Evolutionary conservation across 2,888 invertebrate species (phyloP).

Genomic region (Vanessa cardui): DNA sequence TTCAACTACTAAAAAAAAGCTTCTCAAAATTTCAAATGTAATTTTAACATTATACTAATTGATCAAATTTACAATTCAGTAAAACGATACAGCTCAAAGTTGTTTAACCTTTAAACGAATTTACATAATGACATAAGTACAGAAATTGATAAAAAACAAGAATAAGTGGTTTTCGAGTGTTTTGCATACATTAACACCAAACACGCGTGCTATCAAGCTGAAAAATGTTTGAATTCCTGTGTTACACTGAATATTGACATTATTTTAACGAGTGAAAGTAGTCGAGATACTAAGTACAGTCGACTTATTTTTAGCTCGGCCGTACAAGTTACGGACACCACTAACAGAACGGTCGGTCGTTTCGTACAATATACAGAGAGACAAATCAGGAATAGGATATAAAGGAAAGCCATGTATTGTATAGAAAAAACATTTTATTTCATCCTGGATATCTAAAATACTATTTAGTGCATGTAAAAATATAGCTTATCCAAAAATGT

Average conservation of each 20-base stretch:
- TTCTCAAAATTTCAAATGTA: too few species aligned
- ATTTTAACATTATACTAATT: too few species aligned
- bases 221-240: neutral
- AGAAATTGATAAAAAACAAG: neutral
- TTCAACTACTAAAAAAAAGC: too few species aligned
- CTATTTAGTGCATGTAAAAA: conserved; percentile 65
- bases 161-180: neutral
- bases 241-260: neutral
- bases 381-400: conserved; percentile 5
- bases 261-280: conserved; percentile 10
- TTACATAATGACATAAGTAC: neutral
- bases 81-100: neutral
- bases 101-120: neutral
- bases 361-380: neutral
- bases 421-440: conserved; percentile 40
- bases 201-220: neutral
- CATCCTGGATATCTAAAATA: conserved; percentile 58
- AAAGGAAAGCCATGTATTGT: conserved; percentile 25
- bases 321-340: conserved; percentile 6
- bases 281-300: conserved; percentile 7
- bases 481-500: conserved; percentile 45
- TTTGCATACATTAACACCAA: too few species aligned
- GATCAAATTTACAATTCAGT: too few species aligned
- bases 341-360: neutral
- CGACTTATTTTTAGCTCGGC: conserved; percentile 13